phyloP scores from a whole-genome alignment of 2,113 vertebrate genomes.

The Nyctereutes procyonoides region DNA sequence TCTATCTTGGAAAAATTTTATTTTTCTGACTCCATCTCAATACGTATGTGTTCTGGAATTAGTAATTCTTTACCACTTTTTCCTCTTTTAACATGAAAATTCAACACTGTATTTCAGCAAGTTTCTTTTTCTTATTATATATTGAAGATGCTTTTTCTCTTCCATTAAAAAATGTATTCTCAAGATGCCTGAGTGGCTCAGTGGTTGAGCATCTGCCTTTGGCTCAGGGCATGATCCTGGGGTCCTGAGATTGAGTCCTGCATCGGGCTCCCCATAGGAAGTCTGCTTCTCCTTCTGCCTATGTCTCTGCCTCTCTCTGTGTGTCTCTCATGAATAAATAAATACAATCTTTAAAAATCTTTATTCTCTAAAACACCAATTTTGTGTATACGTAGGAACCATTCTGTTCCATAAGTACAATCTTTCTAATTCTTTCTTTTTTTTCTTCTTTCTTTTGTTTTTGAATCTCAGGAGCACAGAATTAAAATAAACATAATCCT shows the following conservation, averaged over 20 bases:
- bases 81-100: not conserved
- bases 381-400: not conserved
- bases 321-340: too few relatives aligned
- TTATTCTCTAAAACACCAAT: not conserved
- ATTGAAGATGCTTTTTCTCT: not conserved
- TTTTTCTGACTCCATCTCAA: not conserved
- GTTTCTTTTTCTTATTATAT: not conserved
- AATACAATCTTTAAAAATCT: too few relatives aligned
- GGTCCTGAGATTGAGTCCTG: too few relatives aligned
- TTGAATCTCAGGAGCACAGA: not conserved
- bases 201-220: too few relatives aligned
- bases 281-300: too few relatives aligned
- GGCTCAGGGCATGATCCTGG: too few relatives aligned
- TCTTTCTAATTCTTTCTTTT: not conserved
- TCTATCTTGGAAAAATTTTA: not conserved
- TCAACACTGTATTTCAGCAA: not conserved
- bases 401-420: not conserved
- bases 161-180: not conserved
- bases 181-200: not conserved
- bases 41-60: not conserved
- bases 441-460: not conserved
- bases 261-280: too few relatives aligned
- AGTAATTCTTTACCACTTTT: not conserved
- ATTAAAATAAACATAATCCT: not conserved
- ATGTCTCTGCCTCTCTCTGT: too few relatives aligned